phyloP scores from a whole-genome alignment of 2,797 vertebrate genomes.

The Pithecia hirsuta region DNA sequence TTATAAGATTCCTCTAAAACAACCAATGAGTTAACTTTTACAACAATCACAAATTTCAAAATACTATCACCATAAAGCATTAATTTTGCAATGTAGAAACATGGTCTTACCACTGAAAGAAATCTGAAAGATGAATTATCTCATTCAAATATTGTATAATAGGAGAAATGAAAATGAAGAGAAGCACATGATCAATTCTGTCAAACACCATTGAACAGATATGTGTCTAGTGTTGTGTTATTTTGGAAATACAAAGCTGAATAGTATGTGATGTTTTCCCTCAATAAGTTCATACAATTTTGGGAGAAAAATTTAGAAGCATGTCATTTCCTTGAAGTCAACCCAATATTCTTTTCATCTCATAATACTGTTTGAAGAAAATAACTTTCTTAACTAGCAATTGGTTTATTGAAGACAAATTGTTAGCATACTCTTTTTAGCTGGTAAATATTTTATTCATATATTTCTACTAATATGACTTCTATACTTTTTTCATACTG shows the following conservation, averaged over 20 bases:
- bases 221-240: neutral
- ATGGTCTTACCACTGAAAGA: neutral
- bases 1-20: neutral
- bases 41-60: neutral
- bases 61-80: neutral
- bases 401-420: neutral
- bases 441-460: neutral
- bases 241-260: neutral
- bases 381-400: neutral
- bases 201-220: neutral
- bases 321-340: neutral
- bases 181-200: neutral
- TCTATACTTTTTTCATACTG: neutral
- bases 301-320: neutral
- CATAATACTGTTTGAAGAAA: neutral
- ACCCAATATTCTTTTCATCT: neutral
- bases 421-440: neutral
- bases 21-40: neutral
- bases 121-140: neutral
- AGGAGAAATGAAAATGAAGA: neutral
- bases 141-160: neutral
- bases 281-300: neutral
- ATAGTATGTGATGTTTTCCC: neutral
- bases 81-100: neutral
- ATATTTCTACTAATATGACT: neutral